A percentile compares a stretch with the other conserved stretches of the same genome.
Conservation (phyloP, 2,113 vertebrate genomes). For the Eurypyga helias region DNA sequence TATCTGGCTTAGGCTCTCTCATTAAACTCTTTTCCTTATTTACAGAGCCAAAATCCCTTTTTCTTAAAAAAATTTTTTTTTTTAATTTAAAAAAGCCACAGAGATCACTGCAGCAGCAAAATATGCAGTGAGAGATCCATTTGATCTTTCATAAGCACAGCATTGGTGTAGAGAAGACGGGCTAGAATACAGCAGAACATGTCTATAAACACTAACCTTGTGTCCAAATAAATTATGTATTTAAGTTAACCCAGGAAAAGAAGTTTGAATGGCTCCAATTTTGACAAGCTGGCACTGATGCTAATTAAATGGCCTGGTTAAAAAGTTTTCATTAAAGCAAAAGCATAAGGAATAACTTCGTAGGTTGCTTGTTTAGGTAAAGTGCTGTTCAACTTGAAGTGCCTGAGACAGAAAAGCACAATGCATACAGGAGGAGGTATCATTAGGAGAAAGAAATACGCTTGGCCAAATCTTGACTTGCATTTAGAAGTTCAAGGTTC, state of each 20-base stretch:
- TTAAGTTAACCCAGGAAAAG: not conserved
- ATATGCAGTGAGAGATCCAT: conserved; percentile 37
- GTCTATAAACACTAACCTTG: conserved; percentile 8
- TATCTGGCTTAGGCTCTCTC: not conserved
- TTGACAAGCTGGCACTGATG: not conserved
- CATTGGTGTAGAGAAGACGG: conserved; percentile 53
- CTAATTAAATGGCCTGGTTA: conserved; percentile 38
- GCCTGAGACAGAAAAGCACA: conserved; percentile 20
- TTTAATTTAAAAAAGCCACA: conserved; percentile 6
- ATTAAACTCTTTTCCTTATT: conserved; percentile 37
- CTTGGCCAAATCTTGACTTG: not conserved
- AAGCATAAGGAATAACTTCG: conserved; percentile 9
- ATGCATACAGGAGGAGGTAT: not conserved
- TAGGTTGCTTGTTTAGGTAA: conserved; percentile 39
- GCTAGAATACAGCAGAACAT: conserved; percentile 2
- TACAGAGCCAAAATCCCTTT: conserved; percentile 10
- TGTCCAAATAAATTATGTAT: not conserved
- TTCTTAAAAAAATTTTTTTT: not conserved
- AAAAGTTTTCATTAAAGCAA: conserved; percentile 37
- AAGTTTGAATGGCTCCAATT: not conserved
- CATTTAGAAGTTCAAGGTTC: not conserved
- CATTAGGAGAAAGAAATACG: not conserved
- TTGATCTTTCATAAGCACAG: conserved; percentile 32
- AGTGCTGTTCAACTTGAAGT: conserved; percentile 34
- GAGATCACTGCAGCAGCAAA: conserved; percentile 52